These are phyloP conservation scores for Sphaerodactylus townsendi DNA, from an alignment of 2,113 vertebrate species.

Conservation along the genomic window DNA sequence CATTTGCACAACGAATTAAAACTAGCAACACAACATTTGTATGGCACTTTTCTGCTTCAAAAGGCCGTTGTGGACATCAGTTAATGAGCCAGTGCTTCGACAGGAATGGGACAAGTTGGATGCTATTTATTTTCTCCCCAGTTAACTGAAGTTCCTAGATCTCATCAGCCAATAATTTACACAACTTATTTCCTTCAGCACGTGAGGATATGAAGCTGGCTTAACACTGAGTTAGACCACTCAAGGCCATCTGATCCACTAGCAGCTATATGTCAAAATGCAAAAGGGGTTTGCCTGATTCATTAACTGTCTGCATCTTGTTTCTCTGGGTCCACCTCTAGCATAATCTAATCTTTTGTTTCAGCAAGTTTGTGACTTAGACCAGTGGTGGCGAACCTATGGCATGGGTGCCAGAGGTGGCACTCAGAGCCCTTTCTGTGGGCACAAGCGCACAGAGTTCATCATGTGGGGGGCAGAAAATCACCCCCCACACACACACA, in stretches of 20 bases:
- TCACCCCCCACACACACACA: no score
- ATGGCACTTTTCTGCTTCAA: background rate
- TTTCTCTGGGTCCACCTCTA: no score
- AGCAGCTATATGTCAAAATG: no score
- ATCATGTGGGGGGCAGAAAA: no score
- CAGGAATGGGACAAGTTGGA: background rate
- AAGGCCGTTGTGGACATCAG: background rate
- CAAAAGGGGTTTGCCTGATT: no score
- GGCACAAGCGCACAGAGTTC: no score
- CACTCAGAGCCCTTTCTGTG: no score
- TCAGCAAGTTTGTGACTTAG: no score
- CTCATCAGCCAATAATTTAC: conserved; percentile 1
- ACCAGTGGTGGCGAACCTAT: no score
- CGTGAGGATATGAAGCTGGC: background rate
- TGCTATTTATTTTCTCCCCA: conserved; percentile 17
- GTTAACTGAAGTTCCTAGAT: background rate
- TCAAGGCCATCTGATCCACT: background rate
- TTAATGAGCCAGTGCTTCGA: background rate
- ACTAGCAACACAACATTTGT: background rate
- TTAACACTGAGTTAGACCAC: background rate
- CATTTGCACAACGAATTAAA: background rate
- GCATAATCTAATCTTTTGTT: no score
- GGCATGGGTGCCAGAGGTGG: no score
- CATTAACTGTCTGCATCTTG: no score
- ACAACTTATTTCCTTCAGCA: background rate